Evolutionary conservation across 2,888 invertebrate genomes (phyloP).

Genomic region (Aradus depressus): DNA sequence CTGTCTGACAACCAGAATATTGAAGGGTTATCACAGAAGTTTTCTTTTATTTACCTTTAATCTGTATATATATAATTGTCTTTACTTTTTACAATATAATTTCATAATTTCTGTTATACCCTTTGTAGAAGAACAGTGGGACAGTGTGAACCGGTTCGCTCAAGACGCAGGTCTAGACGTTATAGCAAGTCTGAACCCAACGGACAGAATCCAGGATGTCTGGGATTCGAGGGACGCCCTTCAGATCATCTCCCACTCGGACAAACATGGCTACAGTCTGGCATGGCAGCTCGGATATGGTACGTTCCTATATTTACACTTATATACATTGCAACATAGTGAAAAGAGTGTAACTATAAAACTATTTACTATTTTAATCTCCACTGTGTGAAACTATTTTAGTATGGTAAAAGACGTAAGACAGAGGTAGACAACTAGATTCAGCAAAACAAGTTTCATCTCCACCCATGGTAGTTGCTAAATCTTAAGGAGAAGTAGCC

Average conservation of each 20-base stretch:
- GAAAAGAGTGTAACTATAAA: no score
- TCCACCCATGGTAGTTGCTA: no score
- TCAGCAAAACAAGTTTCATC: no score
- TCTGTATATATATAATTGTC: not conserved
- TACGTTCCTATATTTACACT: no score
- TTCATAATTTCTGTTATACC: not conserved
- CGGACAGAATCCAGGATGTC: conserved; percentile 31
- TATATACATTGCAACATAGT: no score
- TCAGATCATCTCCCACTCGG: conserved; percentile 55
- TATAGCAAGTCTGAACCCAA: conserved; percentile 34
- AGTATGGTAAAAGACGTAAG: no score
- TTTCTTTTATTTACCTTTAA: not conserved
- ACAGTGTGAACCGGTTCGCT: conserved; percentile 36
- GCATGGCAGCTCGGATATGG: conserved; percentile 67
- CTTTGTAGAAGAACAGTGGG: conserved; percentile 36
- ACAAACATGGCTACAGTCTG: conserved; percentile 50
- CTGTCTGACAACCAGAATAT: no score
- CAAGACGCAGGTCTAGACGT: conserved; percentile 35
- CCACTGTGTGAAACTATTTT: no score
- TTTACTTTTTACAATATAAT: not conserved
- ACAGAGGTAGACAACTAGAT: no score
- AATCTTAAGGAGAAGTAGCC: no score
- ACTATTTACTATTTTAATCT: no score
- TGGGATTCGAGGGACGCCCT: conserved; percentile 60
- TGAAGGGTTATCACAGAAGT: no score